A percentile compares a stretch with the other conserved stretches of the same genome.
Conservation (phyloP, 2,797 vertebrate species). For the Sebastes alutus region DNA sequence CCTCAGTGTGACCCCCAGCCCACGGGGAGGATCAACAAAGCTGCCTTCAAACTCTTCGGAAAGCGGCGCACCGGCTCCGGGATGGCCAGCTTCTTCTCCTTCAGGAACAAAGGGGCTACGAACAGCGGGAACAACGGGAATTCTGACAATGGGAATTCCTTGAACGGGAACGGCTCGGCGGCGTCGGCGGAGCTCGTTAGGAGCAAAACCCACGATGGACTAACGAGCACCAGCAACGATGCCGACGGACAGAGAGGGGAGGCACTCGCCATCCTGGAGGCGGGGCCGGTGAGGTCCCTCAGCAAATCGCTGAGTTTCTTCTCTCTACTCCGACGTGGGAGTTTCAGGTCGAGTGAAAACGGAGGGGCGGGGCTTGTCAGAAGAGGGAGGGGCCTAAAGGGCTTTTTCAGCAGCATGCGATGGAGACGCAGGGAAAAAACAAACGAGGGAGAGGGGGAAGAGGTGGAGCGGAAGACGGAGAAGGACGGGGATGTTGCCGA, state of each 20-base stretch:
- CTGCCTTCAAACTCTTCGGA: constrained; percentile 97
- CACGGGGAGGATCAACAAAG: constrained; percentile 95
- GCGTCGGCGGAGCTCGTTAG: constrained; percentile 86
- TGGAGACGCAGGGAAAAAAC: constrained; percentile 91
- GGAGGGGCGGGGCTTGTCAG: constrained; percentile 82
- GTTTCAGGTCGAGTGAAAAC: constrained; percentile 84
- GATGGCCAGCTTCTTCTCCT: constrained; percentile 95
- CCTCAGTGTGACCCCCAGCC: constrained; percentile 92
- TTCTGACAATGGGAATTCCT: constrained; percentile 76
- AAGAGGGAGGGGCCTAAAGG: constrained; percentile 92
- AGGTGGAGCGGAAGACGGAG: constrained; percentile 45
- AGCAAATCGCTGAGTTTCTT: constrained; percentile 97
- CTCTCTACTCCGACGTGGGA: constrained; percentile 91
- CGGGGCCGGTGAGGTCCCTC: constrained; percentile 82
- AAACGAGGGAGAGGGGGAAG: constrained; percentile 77
- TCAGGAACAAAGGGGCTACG: constrained; percentile 90
- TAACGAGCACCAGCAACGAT: constrained; percentile 81
- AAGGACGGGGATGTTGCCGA: constrained; percentile 57
- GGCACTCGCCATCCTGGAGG: constrained; percentile 80
- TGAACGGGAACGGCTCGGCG: constrained; percentile 66
- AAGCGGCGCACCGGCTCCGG: constrained; percentile 89
- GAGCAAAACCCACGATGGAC: constrained; percentile 95
- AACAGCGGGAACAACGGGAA: constrained; percentile 77
- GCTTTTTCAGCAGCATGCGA: constrained; percentile 94
- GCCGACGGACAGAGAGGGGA: constrained; percentile 73